phyloP scores from a whole-genome alignment of 2,113 vertebrate species.

The Neoarius graeffei region DNA sequence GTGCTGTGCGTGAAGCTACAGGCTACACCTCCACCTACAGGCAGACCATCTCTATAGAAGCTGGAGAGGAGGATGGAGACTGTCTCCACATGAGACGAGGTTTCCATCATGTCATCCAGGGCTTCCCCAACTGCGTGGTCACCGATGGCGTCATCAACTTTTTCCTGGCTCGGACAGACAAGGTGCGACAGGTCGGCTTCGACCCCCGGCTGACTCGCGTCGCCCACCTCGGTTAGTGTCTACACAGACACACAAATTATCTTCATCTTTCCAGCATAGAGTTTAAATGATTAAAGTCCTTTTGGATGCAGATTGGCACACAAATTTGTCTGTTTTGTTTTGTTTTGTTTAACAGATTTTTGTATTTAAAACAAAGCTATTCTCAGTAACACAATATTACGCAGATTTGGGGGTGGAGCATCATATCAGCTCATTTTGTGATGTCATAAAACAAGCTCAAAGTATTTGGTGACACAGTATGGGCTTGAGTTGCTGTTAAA shows the following conservation, averaged over 20 bases:
- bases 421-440: neutral
- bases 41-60: slow-evolving; percentile 80
- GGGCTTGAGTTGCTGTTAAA: neutral
- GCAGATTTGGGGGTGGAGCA: neutral
- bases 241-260: neutral
- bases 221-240: slow-evolving; percentile 83
- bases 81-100: slow-evolving; percentile 81
- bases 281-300: neutral
- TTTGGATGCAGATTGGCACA: too few species aligned
- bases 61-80: slow-evolving; percentile 81
- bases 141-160: slow-evolving; percentile 92
- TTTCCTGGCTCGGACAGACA: slow-evolving; percentile 86
- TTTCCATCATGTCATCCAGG: slow-evolving; percentile 82
- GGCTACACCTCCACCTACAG: slow-evolving; percentile 84
- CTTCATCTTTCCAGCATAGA: too few species aligned
- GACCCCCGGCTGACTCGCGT: slow-evolving; percentile 83
- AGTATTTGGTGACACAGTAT: neutral
- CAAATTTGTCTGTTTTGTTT: too few species aligned
- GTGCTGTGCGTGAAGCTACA: slow-evolving; percentile 85
- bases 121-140: slow-evolving; percentile 87
- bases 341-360: neutral
- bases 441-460: neutral
- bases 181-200: slow-evolving; percentile 86
- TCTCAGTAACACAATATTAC: neutral
- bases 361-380: neutral